These are phyloP conservation scores for Nothura maculosa DNA, from an alignment of 2,797 vertebrate genomes.

Conservation along the genomic window DNA sequence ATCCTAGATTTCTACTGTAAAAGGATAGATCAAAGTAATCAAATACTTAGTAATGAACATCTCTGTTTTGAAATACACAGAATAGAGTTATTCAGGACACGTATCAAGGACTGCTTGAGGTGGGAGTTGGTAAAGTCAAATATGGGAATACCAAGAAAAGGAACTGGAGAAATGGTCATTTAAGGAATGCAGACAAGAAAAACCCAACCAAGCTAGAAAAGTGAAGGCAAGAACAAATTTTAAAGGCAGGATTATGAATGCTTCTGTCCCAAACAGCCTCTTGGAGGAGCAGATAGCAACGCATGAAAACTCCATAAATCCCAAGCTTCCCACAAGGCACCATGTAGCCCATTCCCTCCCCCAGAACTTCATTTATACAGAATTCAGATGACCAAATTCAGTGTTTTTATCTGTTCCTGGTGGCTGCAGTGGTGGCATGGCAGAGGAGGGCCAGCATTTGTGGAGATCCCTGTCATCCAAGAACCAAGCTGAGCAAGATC, in stretches of 20 bases:
- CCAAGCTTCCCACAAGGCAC: neutral
- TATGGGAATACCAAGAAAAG: neutral
- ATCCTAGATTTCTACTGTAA: neutral
- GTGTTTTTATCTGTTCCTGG: neutral
- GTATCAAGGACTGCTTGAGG: neutral
- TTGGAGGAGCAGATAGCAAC: neutral
- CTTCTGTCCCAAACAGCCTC: neutral
- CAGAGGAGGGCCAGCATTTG: neutral
- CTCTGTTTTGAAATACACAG: neutral
- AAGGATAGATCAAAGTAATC: neutral
- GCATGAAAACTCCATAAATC: neutral
- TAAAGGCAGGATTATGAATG: neutral
- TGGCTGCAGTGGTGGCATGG: neutral
- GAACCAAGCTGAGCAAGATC: neutral
- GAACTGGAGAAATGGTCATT: neutral
- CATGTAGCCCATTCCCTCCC: neutral
- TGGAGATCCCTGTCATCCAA: neutral
- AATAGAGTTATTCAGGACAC: neutral
- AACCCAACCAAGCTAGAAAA: neutral
- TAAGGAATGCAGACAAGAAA: neutral
- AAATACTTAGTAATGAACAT: neutral
- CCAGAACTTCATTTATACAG: neutral
- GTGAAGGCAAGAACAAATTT: neutral
- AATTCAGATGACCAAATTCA: neutral
- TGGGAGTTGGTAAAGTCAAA: neutral